Conservation (phyloP, 2,888 invertebrate genomes). For the Sturmia bella region DNA sequence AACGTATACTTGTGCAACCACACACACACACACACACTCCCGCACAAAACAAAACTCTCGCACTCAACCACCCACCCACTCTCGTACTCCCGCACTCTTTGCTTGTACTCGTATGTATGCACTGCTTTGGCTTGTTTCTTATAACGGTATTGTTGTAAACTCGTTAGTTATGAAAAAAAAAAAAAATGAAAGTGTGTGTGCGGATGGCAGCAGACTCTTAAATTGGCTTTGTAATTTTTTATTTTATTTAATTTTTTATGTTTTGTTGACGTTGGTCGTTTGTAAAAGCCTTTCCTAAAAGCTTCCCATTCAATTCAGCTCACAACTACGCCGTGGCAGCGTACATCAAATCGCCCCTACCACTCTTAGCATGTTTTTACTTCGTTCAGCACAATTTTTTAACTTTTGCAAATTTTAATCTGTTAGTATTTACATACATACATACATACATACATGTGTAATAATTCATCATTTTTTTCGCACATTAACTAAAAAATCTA, state of each 20-base stretch:
- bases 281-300: constrained; percentile 33
- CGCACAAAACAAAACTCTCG: too few relatives aligned
- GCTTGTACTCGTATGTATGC: too few relatives aligned
- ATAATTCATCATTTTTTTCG: too few relatives aligned
- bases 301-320: background rate
- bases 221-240: constrained; percentile 59
- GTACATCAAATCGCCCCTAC: background rate
- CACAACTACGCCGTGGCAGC: constrained; percentile 27
- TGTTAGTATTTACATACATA: constrained; percentile 1
- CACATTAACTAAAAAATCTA: too few relatives aligned
- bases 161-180: background rate
- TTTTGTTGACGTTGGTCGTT: constrained; percentile 55
- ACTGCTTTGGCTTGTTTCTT: constrained; percentile 47
- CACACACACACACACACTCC: constrained; percentile 15
- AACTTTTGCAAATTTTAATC: background rate
- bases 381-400: constrained; percentile 54
- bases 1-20: background rate
- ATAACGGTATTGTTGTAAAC: constrained; percentile 35
- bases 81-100: constrained; percentile 10
- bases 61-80: constrained; percentile 9
- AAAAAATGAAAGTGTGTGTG: constrained; percentile 25
- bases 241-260: background rate
- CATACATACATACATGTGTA: constrained; percentile 1
- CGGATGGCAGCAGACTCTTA: constrained; percentile 66
- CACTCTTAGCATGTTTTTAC: constrained; percentile 20